Base-by-base conservation (phyloP, 2,797 vertebrate species). In the Zalophus californianus region DNA sequence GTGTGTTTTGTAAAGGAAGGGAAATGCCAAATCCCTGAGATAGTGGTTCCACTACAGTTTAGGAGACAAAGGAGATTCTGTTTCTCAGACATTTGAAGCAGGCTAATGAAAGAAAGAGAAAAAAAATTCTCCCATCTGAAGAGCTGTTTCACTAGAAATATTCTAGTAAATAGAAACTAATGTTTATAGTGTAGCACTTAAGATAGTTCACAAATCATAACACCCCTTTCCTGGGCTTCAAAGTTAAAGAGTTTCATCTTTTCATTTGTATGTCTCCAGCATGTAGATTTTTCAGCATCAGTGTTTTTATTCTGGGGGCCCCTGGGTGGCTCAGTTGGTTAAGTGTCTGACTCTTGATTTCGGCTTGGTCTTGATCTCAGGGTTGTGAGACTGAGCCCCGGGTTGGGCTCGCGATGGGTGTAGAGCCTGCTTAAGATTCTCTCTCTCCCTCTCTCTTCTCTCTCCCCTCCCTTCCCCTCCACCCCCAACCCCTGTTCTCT, bases 141-240 rank as follows among this genome's bases (percentile, higher is more conserved):
- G 64, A 98, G 98, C 98, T 99, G 98, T 97, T 98, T 98, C 98
- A 99, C 98, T 98, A 99, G 94, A 98, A 98, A 98, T 98, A 98
- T 93, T 95, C 62, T 96, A 96, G 97, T 98, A 98, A 98, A 95
- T 97, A 98, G 97, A 98, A 98, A 98, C 98, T 97, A 97, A 91
- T 94, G 97, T 97, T 98, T 98, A 98, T 92, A 52, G 52, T 21
- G 3, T 4, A 68, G 15, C 18, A 98, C 98, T 95, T 1, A 23
- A 44, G 0, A 92, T 87, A 91, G 72, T 79, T 16, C 35, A 41
- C n/a, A 58, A 50, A 41, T 73, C 2, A 16, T 50, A 70, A 88
- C 25, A 6, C 52, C 20, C 68, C 27, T 94, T 29, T 11, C 73
- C 79, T 48, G 25, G 89, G 35, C 32, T 93, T 97, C 83, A 94